phyloP scores from a whole-genome alignment of 2,113 vertebrate species.

The Sardina pilchardus region DNA sequence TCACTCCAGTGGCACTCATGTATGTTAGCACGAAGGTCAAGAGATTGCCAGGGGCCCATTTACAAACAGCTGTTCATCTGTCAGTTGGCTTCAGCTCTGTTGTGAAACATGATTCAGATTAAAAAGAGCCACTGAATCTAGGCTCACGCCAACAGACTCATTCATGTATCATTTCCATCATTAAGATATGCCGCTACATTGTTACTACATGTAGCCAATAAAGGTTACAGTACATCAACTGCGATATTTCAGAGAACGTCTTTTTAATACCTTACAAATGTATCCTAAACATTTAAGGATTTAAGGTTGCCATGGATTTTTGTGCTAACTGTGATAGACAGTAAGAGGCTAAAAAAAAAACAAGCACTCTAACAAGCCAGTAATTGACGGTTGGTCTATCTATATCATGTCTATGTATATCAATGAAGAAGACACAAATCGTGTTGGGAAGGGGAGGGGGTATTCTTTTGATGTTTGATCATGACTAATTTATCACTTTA shows the following conservation, averaged over 20 bases:
- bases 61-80: background rate
- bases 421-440: no score
- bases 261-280: background rate
- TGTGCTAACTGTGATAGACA: background rate
- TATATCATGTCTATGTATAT: background rate
- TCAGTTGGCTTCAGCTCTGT: conserved; percentile 7
- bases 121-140: background rate
- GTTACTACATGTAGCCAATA: no score
- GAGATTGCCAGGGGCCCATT: conserved; percentile 1
- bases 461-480: background rate
- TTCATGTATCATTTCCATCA: background rate
- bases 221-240: background rate
- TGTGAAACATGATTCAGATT: background rate
- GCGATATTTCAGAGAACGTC: background rate
- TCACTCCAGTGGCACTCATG: background rate
- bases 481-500: background rate
- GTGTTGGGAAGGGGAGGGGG: no score
- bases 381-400: no score
- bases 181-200: background rate
- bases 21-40: conserved; percentile 1
- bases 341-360: background rate
- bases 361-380: background rate
- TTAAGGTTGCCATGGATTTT: background rate
- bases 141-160: background rate
- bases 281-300: background rate